Base-by-base conservation (phyloP, 2,797 vertebrate species). In the Anguilla pacifica region DNA sequence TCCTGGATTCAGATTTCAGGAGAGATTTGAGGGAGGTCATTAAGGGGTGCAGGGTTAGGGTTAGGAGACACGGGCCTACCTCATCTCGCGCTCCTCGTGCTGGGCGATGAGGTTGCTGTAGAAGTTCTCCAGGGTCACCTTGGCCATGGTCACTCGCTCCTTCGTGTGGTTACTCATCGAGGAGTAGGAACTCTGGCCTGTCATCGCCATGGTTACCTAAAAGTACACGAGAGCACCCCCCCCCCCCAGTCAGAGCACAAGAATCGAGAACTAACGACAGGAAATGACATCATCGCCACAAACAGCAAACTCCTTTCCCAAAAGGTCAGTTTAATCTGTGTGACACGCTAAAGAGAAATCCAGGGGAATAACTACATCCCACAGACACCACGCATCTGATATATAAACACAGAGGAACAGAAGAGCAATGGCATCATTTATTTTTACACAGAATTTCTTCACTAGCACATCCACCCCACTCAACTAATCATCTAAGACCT, bases 101-200 rank as follows among this genome's bases (percentile, higher is more conserved):
- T 99, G 98, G 2, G 97, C 96, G 0, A 99, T 99, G 61, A 99
- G 97, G 90, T 99, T 99, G 93, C 98, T 99, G 93, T 99, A 99
- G 94, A 98, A 99, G 95, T 99, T 99, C 92, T 99, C 98, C 91
- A 99, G 90, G 0, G 98, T 99, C 94, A 99, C 97, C 93, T 99
- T 99, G 86, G 98, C 98, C 98, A 99, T 98, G 0, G 98, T 99
- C 90, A 99, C 98, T 51, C 98, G 94, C 92, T 99, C 98, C 94
- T 99, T 99, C 88, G 98, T 99, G 95, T 99, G 98, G 91, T 98
- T 99, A 92, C 98, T 99, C 98, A 99, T 99, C 84, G 98, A 97
- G 0, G 97, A 97, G 92, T 97, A 99, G 0, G 98, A 97, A 61
- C 97, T 97, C 25, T 97, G 97, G 88, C 98, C 97, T 0, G 98